Evolutionary conservation across 1,140 invertebrate genomes (phyloP), one percentile per base, ranked within the genome.

Genomic region (Cydia amplana): DNA sequence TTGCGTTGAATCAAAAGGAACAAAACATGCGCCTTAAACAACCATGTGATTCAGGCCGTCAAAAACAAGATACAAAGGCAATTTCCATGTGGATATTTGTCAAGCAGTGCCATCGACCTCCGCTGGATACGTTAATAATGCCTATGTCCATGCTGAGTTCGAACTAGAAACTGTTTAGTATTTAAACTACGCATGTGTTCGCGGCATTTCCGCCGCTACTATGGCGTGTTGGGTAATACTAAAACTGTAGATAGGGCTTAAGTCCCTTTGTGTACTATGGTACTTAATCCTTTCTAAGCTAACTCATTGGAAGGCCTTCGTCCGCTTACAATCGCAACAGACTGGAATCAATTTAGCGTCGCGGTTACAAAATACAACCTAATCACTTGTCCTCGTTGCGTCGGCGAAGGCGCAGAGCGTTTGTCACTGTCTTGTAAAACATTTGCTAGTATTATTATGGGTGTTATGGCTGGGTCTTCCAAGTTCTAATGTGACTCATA

Each of bases 31-130:
- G 43, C 4, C 40, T 28, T 28, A 10, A 12, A 10, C 12, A 60
- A 60, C 55, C 9, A 12, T 23, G 4, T 12, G 20, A 2, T 23
- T 23, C 20, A n/a, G 20, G n/a, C 55, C 18, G 55, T 23, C 55
- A 60, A 60, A 70, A 70, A n/a, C 64, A 36, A 32, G 14, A 6
- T 70, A 40, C 14, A 20, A 23, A 70, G 65, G 36, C 65, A 70
- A 70, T 70, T 43, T 70, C 32, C 65, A 70, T n/a, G 28, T 43
- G 32, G 28, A 36, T 70, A 70, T 70, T 70, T 70, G 36, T 70
- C 20, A 32, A 40, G 32, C 14, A 20, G n/a, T 36, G 65, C 18
- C 28, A 70, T 36, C 43, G 65, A 70, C 65, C 65, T 70, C 16
- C 0, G 64, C 10, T 64, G 25, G 10, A 70, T 43, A 36, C 10